phyloP scores from a whole-genome alignment of 2,113 vertebrate species.

The Ctenodactylus gundi region DNA sequence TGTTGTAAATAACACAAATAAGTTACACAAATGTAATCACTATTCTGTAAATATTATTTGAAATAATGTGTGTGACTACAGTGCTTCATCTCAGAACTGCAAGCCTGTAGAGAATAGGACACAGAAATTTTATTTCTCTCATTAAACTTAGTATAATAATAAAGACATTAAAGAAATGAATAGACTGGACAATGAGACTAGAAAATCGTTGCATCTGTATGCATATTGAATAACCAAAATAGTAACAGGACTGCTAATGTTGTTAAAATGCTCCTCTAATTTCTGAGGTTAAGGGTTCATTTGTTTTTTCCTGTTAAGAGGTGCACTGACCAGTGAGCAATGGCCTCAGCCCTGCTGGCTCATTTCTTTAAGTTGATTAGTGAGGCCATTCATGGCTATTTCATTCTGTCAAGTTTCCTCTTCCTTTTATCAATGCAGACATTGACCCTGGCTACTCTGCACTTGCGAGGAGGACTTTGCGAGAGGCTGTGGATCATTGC shows the following conservation, averaged over 20 bases:
- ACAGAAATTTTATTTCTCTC: background rate
- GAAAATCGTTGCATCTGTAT: background rate
- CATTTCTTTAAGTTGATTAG: background rate
- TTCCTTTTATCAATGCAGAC: background rate
- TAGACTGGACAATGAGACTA: background rate
- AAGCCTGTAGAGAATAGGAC: background rate
- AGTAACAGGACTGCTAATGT: background rate
- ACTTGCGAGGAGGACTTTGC: background rate
- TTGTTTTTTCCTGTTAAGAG: too few species aligned
- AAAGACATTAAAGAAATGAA: background rate
- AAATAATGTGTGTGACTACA: background rate
- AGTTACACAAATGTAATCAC: background rate
- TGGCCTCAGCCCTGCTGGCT: too few species aligned
- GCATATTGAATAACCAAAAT: background rate
- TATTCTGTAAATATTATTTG: background rate
- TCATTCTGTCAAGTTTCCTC: background rate
- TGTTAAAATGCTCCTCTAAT: background rate
- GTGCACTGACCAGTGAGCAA: too few species aligned
- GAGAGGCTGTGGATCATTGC: background rate
- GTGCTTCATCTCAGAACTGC: background rate
- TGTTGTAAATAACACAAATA: background rate
- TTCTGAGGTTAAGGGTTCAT: background rate
- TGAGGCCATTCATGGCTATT: background rate
- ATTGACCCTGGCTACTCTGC: background rate
- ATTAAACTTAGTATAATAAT: background rate